phyloP scores from a whole-genome alignment of 2,113 vertebrate genomes.

The Oceanodroma tethys region DNA sequence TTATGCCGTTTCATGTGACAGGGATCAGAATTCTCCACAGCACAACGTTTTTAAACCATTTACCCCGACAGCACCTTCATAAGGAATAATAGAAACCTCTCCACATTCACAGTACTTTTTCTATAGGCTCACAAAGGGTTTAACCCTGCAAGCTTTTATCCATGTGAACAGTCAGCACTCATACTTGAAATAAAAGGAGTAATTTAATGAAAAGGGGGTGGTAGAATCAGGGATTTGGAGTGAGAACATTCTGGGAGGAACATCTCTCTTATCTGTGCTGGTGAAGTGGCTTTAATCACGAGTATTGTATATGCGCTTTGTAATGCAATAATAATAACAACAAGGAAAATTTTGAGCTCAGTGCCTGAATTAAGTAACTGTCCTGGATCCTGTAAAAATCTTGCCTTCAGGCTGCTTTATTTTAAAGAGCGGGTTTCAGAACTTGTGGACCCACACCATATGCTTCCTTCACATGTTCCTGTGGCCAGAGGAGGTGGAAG shows the following conservation, averaged over 20 bases:
- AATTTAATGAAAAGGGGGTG: constrained; percentile 3
- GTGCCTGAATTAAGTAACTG: not conserved
- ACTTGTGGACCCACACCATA: not conserved
- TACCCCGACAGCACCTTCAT: constrained; percentile 12
- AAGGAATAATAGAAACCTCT: not conserved
- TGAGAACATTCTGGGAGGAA: not conserved
- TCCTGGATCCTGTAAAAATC: not conserved
- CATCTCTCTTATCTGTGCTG: not conserved
- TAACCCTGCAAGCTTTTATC: constrained; percentile 12
- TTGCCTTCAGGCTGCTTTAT: not conserved
- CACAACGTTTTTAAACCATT: constrained; percentile 8
- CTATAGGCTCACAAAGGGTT: constrained; percentile 3
- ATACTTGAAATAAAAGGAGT: constrained; percentile 1
- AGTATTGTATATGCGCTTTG: not conserved
- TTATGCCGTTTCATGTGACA: constrained; percentile 49
- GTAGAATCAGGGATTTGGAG: not conserved
- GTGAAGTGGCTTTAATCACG: not conserved
- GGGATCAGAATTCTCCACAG: constrained; percentile 40
- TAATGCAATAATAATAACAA: not conserved
- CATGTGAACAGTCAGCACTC: not conserved
- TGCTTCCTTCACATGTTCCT: not conserved
- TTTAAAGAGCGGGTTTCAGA: not conserved
- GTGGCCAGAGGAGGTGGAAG: not conserved
- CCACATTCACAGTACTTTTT: not conserved
- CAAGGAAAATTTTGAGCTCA: not conserved